These are phyloP conservation scores for Picathartes gymnocephalus DNA, from an alignment of 2,113 vertebrate species.

Conservation along the genomic window DNA sequence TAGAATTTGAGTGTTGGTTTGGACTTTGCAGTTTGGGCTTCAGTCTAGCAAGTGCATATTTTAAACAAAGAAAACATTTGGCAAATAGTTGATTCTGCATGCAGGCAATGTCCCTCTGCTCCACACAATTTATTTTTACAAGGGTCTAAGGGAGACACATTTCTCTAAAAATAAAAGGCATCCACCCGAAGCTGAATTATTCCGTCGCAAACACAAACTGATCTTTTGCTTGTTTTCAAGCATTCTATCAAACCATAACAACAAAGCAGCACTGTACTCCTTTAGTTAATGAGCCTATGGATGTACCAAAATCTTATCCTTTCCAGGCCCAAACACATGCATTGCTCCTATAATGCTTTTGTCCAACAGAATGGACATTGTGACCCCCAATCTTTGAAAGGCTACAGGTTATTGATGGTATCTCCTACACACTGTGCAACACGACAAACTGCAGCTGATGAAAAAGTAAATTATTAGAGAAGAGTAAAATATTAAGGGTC, in stretches of 20 bases:
- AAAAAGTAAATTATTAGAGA: not conserved
- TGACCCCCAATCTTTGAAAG: not conserved
- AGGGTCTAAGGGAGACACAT: slow-evolving; percentile 52
- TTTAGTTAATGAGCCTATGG: not conserved
- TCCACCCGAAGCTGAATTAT: slow-evolving; percentile 32
- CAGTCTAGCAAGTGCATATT: slow-evolving; percentile 67
- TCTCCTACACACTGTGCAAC: not conserved
- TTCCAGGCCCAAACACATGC: not conserved
- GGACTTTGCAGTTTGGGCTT: slow-evolving; percentile 66
- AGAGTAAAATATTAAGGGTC: not conserved
- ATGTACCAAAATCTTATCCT: not conserved
- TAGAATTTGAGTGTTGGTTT: slow-evolving; percentile 61
- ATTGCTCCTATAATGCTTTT: not conserved
- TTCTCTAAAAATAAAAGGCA: slow-evolving; percentile 63
- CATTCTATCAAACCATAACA: slow-evolving; percentile 13
- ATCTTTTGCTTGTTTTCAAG: slow-evolving; percentile 50
- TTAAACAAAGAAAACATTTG: slow-evolving; percentile 68
- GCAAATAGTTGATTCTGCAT: slow-evolving; percentile 61
- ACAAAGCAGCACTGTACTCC: not conserved
- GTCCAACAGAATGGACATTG: not conserved
- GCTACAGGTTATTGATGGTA: not conserved
- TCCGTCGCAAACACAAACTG: slow-evolving; percentile 37
- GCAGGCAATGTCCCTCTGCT: slow-evolving; percentile 55
- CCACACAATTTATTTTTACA: slow-evolving; percentile 50
- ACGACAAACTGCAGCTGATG: not conserved